Evolutionary conservation across 2,113 vertebrate genomes (phyloP), one percentile per base, ranked within the genome.

Genomic region (Pollachius pollachius): DNA sequence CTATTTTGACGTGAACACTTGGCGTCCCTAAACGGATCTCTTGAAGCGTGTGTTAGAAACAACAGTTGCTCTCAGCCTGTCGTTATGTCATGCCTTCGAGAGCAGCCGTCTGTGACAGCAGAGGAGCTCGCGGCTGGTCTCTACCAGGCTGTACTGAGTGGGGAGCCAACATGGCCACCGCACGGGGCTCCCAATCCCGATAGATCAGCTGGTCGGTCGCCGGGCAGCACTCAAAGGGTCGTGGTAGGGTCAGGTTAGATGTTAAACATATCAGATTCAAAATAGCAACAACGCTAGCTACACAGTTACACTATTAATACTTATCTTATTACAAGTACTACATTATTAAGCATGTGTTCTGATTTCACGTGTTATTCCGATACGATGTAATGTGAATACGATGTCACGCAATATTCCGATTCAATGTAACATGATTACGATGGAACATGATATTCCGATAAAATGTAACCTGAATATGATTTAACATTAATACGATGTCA

Each of bases 301-400:
- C 77, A 82, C 69, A 79, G 76, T 37, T n/a, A 27, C 58, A 75
- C 34, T 1, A 48, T 48, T 48, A 48, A 48, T 48, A 73, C 73
- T 84, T 75, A 82, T 12, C 16, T 52, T 79, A 69, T 62, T 62
- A 62, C 19, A 52, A 4, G 30, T 67, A 74, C 63, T 17, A 68
- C 68, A 80, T 77, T 87, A 66, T 78, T 71, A 64, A 85, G 87
- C 90, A 91, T 90, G 89, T 88, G 82, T 85, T 77, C 73, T 75
- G 79, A 84, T 85, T 75, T 87, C 79, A 69, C 72, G 74, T 79
- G 69, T 11, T 48, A 48, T 48, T 48, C 41, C 41, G 12, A 48
- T 48, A 48, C 41, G 41, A 48, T 48, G 41, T 48, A 48, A 48
- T 9, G 8, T 48, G 41, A 48, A 48, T 9, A 48, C 41, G 41